Evolutionary conservation across 2,888 invertebrate species (phyloP), one percentile per base, ranked within the genome.

Genomic region (Danaus chrysippus): DNA sequence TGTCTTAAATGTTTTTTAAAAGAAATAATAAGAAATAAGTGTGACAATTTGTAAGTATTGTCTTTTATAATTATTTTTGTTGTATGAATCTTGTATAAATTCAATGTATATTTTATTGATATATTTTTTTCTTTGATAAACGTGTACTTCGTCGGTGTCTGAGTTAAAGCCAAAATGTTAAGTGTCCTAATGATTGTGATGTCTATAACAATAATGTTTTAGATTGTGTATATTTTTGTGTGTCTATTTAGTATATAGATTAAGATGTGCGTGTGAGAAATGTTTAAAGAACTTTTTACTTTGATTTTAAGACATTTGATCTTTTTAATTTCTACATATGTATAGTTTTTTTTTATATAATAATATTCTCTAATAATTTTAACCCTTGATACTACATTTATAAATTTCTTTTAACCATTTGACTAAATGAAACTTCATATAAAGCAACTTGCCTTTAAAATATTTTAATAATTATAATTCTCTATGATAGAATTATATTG

Each of bases 141-240:
- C 8, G 17, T 49, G 49, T 49, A 46, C 15, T 49, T 43, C 17
- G 15, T 49, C 17, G 9, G 15, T 49, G 15, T 49, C 17, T 49
- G 15, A 49, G 15, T 46, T n/a, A 49, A 55, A 76, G 87, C 87
- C 87, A 89, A 88, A 85, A 81, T 78, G 75, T 70, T 74, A 85
- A 84, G 82, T 87, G 86, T 88, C 87, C 88, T 87, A 84, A 82
- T 73, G 79, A 86, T 79, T 91, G 90, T 91, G 90, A 90, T 91
- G 88, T 87, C 81, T 82, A 82, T 85, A 87, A 90, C 90, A 89
- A 90, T 90, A 90, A 90, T 82, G 83, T 88, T 88, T 88, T 85
- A 87, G 86, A 88, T 84, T 64, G 81, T 80, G 80, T 87, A 86
- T 90, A 89, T 89, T 89, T 90, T 90, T 87, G 86, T 90, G 89